These are phyloP conservation scores for Andrena bucephala DNA, from an alignment of 2,888 invertebrate genomes.

Conservation along the genomic window DNA sequence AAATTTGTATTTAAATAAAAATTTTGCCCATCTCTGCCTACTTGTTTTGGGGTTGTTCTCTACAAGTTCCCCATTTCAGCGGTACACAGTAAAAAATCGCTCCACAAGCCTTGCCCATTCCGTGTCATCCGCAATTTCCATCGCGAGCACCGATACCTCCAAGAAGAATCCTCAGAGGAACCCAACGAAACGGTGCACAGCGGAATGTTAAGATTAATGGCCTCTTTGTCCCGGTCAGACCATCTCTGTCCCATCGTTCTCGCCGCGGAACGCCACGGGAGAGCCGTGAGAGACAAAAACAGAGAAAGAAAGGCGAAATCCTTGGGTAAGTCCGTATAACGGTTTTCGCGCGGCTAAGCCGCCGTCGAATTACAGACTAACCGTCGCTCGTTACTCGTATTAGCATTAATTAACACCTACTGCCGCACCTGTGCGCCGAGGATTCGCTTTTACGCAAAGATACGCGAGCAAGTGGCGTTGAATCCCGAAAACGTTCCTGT, in stretches of 20 bases:
- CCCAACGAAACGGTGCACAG: constrained; percentile 34
- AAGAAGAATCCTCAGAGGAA: constrained; percentile 2
- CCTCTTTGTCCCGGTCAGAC: constrained; percentile 51
- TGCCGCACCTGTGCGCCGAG: constrained; percentile 39
- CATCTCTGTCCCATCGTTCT: constrained; percentile 42
- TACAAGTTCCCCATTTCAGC: too few relatives aligned
- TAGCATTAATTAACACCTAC: constrained; percentile 70
- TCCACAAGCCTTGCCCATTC: too few relatives aligned
- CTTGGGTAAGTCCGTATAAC: constrained; percentile 66
- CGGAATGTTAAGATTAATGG: constrained; percentile 54
- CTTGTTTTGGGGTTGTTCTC: too few relatives aligned
- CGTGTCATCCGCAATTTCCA: neutral
- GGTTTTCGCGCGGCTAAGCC: constrained; percentile 66
- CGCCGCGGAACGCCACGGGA: constrained; percentile 24
- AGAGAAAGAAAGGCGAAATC: constrained; percentile 56
- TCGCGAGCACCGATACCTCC: neutral
- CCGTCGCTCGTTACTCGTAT: constrained; percentile 68
- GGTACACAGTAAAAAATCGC: neutral
- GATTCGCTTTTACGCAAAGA: constrained; percentile 8
- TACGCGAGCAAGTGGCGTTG: neutral
- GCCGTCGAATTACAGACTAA: constrained; percentile 69
- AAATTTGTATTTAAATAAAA: too few relatives aligned
- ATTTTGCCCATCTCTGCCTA: too few relatives aligned
- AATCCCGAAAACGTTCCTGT: neutral
- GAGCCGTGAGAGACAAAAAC: constrained; percentile 37